A percentile compares a stretch with the other conserved stretches of the same genome.
Evolutionary conservation across 2,113 vertebrate genomes (phyloP).

Genomic region (Proterorhinus semilunaris): DNA sequence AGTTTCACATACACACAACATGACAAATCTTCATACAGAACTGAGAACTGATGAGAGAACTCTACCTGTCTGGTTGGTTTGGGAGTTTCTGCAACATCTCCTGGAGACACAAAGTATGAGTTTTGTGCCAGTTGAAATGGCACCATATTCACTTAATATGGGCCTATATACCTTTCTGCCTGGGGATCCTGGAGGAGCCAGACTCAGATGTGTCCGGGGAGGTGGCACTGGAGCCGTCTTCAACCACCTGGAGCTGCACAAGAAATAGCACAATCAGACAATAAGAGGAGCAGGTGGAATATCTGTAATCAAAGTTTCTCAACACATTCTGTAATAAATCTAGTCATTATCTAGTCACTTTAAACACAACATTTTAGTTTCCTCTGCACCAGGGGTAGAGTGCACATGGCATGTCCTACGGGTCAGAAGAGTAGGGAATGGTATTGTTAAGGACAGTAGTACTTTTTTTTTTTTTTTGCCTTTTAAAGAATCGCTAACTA

Average conservation of each 20-base stretch:
- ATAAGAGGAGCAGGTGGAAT: not conserved
- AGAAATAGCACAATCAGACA: not conserved
- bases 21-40: not conserved
- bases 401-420: no score
- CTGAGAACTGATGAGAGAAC: not conserved
- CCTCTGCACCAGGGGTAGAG: no score
- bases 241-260: constrained; percentile 66
- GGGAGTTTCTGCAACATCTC: constrained; percentile 67
- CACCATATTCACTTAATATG: not conserved
- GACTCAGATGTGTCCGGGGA: constrained; percentile 67
- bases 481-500: no score
- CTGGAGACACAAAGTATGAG: constrained; percentile 5
- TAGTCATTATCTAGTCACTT: no score
- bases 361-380: no score
- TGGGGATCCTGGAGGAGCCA: constrained; percentile 33
- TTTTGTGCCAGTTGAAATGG: not conserved
- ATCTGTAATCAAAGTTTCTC: not conserved
- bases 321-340: no score
- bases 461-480: no score
- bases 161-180: constrained; percentile 55
- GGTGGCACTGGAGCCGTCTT: constrained; percentile 53
- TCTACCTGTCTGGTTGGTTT: constrained; percentile 65
- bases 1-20: constrained; percentile 13
- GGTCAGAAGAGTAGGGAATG: no score
- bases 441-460: no score